phyloP scores from a whole-genome alignment of 53 echinoderm and acorn worm genomes.

The Echinarachnius parma region DNA sequence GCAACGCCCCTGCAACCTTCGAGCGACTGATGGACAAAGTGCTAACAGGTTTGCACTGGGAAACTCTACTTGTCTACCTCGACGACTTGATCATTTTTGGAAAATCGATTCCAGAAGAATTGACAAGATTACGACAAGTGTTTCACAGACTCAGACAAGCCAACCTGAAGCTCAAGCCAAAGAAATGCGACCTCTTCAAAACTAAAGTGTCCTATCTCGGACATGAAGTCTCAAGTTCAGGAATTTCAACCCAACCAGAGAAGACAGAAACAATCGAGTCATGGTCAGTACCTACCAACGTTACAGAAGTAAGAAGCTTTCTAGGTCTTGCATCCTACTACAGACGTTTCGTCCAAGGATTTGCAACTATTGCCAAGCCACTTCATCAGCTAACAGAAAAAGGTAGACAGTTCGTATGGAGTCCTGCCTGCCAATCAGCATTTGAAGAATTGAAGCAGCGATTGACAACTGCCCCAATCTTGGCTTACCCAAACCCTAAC shows the following conservation, averaged over 20 bases:
- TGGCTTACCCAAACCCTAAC: slow-evolving; percentile 23
- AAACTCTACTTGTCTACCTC: slow-evolving; percentile 41
- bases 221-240: slow-evolving; percentile 25
- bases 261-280: slow-evolving; percentile 4
- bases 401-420: slow-evolving; percentile 29
- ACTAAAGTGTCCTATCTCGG: slow-evolving; percentile 37
- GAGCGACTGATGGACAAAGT: slow-evolving; percentile 42
- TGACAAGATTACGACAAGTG: neutral
- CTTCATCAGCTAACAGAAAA: slow-evolving; percentile 51
- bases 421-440: slow-evolving; percentile 12
- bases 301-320: slow-evolving; percentile 50
- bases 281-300: slow-evolving; percentile 41
- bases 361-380: slow-evolving; percentile 40
- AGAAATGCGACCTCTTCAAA: slow-evolving; percentile 42
- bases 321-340: slow-evolving; percentile 50
- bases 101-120: slow-evolving; percentile 24
- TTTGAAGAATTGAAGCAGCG: slow-evolving; percentile 32
- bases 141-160: slow-evolving; percentile 39
- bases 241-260: slow-evolving; percentile 19
- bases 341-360: slow-evolving; percentile 43
- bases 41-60: slow-evolving; percentile 42
- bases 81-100: slow-evolving; percentile 58
- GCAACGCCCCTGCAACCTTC: slow-evolving; percentile 42
- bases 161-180: slow-evolving; percentile 41
- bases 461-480: slow-evolving; percentile 15